These are phyloP conservation scores for Peromyscus maniculatus DNA, from an alignment of 2,113 vertebrate genomes.

Conservation along the genomic window DNA sequence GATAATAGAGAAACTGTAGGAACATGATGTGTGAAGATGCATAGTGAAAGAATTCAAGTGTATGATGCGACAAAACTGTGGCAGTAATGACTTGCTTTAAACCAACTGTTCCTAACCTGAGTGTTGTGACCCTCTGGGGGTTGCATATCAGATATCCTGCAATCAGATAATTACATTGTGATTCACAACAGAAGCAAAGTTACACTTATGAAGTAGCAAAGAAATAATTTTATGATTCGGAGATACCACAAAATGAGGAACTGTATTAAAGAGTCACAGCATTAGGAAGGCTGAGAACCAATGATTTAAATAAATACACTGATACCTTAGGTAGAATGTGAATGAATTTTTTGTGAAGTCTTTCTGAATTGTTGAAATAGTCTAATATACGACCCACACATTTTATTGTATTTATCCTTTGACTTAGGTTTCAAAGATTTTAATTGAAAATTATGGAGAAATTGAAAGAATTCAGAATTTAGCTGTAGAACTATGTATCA, in stretches of 20 bases:
- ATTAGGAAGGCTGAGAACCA: neutral
- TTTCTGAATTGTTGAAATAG: too few relatives aligned
- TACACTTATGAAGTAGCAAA: too few relatives aligned
- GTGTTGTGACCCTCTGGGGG: too few relatives aligned
- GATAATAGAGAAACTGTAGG: neutral
- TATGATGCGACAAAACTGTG: neutral
- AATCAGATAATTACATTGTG: too few relatives aligned
- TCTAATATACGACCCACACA: neutral
- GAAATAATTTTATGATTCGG: too few relatives aligned
- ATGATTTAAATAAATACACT: neutral
- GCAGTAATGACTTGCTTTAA: neutral
- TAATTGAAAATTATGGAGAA: slow-evolving; percentile 37
- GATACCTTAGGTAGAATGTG: neutral
- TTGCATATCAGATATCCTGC: too few relatives aligned
- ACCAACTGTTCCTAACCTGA: neutral
- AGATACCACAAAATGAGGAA: too few relatives aligned
- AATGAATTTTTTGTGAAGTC: neutral
- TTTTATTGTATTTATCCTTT: neutral
- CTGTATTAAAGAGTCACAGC: too few relatives aligned
- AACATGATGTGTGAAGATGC: neutral
- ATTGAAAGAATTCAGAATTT: neutral
- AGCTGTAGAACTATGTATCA: neutral
- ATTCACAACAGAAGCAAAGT: too few relatives aligned
- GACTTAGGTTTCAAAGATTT: neutral
- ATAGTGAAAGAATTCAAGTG: neutral